phyloP scores from a whole-genome alignment of 2,113 vertebrate genomes.

The Nipponia nippon region DNA sequence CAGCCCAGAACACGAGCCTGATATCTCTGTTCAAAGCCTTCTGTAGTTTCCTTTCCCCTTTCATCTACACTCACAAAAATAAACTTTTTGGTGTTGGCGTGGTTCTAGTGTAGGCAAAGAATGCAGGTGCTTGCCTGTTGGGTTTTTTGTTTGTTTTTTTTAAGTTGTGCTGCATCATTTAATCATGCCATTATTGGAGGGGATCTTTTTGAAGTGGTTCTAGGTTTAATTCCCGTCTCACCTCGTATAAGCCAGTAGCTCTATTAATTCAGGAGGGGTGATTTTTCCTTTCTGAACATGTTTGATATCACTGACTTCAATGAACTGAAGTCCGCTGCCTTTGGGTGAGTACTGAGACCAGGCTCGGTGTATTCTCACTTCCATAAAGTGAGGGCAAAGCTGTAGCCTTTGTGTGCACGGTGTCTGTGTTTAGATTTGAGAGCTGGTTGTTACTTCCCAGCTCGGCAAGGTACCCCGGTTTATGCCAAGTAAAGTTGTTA shows the following conservation, averaged over 20 bases:
- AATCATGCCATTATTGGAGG: not conserved
- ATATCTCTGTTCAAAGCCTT: not conserved
- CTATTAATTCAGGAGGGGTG: not conserved
- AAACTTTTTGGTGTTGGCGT: not conserved
- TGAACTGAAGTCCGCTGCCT: not conserved
- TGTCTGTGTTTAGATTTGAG: not conserved
- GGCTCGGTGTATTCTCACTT: not conserved
- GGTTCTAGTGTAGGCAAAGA: not conserved
- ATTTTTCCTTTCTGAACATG: not conserved
- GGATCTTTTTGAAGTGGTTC: not conserved
- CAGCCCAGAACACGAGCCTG: not conserved
- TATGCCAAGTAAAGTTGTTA: not conserved
- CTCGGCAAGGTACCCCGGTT: not conserved
- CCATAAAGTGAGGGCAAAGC: not conserved
- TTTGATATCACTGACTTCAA: not conserved
- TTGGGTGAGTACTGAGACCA: not conserved
- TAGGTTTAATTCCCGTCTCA: not conserved
- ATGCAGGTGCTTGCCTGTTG: not conserved
- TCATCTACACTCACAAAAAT: not conserved
- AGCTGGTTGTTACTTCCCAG: not conserved
- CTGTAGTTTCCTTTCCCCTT: not conserved
- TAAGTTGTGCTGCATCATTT: not conserved
- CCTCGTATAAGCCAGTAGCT: not conserved
- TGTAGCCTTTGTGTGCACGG: not conserved
- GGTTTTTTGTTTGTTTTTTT: not conserved